These are phyloP conservation scores for Hydrozoanthus tunicans DNA, from an alignment of 64 coral and sea anemone genomes.

Conservation along the genomic window DNA sequence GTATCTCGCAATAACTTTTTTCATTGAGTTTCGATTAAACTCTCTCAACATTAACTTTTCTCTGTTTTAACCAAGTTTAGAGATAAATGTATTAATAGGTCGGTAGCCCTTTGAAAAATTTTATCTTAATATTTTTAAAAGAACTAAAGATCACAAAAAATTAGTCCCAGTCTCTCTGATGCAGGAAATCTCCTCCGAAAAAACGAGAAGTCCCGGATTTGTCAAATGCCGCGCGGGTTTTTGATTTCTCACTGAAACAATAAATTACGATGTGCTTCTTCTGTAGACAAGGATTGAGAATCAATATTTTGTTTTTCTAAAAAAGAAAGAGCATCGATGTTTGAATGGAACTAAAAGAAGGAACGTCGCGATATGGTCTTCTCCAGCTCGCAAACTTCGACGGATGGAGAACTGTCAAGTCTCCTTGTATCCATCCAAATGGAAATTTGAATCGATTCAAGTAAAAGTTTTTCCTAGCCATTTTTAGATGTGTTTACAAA, in stretches of 20 bases:
- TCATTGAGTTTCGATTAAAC: neutral
- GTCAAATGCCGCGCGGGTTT: neutral
- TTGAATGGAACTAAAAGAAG: slow-evolving; percentile 3
- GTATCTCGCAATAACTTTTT: neutral
- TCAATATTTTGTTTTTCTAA: neutral
- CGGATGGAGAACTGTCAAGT: slow-evolving; percentile 48
- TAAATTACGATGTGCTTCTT: neutral
- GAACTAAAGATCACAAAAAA: neutral
- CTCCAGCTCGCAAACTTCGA: slow-evolving; percentile 36
- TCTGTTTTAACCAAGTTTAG: too few relatives aligned
- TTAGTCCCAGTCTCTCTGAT: neutral
- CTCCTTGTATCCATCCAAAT: slow-evolving; percentile 68
- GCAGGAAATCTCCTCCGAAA: neutral
- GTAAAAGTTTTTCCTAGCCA: too few relatives aligned
- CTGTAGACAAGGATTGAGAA: neutral
- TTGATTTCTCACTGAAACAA: neutral
- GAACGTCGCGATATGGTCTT: slow-evolving; percentile 40
- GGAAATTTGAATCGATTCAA: neutral
- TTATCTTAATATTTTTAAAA: neutral
- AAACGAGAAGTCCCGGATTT: neutral
- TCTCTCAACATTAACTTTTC: neutral
- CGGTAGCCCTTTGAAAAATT: neutral
- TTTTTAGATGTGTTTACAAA: too few relatives aligned
- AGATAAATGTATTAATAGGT: neutral
- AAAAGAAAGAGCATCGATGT: neutral